Conservation (phyloP, 1,140 invertebrate species). For the Piezodorus guildinii region DNA sequence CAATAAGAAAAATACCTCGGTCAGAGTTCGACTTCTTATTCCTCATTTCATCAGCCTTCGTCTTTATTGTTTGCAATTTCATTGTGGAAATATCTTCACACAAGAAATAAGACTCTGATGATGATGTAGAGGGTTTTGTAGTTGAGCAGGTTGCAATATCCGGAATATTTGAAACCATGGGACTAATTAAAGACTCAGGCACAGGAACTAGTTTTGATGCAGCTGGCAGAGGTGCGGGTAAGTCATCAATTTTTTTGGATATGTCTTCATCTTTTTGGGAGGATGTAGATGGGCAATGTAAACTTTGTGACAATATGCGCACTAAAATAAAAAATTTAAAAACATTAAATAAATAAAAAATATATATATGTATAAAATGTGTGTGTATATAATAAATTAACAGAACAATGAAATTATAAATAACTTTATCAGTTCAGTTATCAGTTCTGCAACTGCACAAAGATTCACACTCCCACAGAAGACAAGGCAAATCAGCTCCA, state of each 20-base stretch:
- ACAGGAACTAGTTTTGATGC: slow-evolving; percentile 74
- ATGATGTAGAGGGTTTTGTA: not conserved
- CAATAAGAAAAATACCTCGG: slow-evolving; percentile 34
- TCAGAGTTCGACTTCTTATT: slow-evolving; percentile 27
- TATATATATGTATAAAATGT: too few species aligned
- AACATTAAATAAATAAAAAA: too few species aligned
- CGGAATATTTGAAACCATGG: slow-evolving; percentile 41
- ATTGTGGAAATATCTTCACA: slow-evolving; percentile 42
- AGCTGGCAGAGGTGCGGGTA: slow-evolving; percentile 49
- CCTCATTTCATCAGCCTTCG: slow-evolving; percentile 43
- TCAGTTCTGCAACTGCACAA: too few species aligned
- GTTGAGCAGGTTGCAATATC: slow-evolving; percentile 31
- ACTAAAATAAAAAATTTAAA: slow-evolving; percentile 4
- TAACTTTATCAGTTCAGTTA: too few species aligned
- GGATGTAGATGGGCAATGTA: slow-evolving; percentile 1
- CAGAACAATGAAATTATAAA: too few species aligned
- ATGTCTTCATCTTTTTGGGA: not conserved
- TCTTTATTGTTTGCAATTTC: slow-evolving; percentile 45
- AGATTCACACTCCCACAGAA: too few species aligned
- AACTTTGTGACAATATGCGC: slow-evolving; percentile 10
- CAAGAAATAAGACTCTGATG: too few species aligned
- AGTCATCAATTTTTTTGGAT: not conserved
- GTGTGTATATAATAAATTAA: too few species aligned
- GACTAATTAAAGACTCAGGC: slow-evolving; percentile 73
- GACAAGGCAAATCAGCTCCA: too few species aligned